Evolutionary conservation across 2,113 vertebrate species (phyloP), one percentile per base, ranked within the genome.

Genomic region (Emberiza fucata): DNA sequence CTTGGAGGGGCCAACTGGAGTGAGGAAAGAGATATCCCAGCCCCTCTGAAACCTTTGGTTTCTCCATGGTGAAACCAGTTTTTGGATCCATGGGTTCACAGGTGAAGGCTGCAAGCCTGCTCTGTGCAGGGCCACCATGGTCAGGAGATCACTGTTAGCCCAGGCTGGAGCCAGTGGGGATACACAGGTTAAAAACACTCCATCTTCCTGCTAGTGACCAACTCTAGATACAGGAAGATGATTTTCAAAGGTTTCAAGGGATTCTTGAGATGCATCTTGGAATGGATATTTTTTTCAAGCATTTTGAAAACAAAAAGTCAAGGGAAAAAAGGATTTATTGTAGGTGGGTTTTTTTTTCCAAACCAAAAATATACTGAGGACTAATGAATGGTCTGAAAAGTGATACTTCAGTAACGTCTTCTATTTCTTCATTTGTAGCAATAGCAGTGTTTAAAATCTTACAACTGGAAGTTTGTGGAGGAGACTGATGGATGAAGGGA

Each of bases 371-470:
- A 47, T 29, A 19, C 31, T 45, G 48, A 71, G 31, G 53, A 23
- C 8, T 88, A 37, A 84, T 53, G 37, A 93, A 92, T 35, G 35
- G 48, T 81, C 48, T 59, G 60, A 61, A 92, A 90, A 88, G 14
- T n/a, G 69, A 65, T 73, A 29, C 37, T 69, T 72, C 51, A 88
- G 69, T 57, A 61, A 25, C 5, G 9, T 25, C 18, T 70, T 92
- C 68, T 53, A 40, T 66, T 88, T 83, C 53, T 83, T 56, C 56
- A 57, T 17, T 90, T 68, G 35, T 61, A 86, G 47, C 33, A 88
- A 44, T 31, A 73, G 9, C 8, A 90, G 20, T 40, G 42, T 81
- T 91, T 86, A 68, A 94, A 96, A 86, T 88, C 37, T 66, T 48
- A 48, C 20, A 56, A 22, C 23, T 60, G 75, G 68, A 8, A 11